Conservation (phyloP, 2,888 invertebrate genomes). For the Octonoba sinensis region DNA sequence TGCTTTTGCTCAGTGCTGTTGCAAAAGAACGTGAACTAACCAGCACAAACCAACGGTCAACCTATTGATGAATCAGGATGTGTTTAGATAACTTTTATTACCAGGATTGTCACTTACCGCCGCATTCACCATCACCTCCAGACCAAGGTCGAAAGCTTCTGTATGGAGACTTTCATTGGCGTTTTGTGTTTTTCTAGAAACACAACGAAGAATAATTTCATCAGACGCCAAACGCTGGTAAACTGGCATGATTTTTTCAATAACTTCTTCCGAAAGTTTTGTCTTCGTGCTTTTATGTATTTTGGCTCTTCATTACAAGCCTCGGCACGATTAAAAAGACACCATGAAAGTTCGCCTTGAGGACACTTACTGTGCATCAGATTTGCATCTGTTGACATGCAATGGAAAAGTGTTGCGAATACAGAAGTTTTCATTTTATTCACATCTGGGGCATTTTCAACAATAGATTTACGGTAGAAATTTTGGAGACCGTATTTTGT, state of each 20-base stretch:
- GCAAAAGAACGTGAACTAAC: no score
- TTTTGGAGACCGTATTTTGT: background rate
- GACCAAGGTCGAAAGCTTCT: background rate
- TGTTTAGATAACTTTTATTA: no score
- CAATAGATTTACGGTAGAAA: conserved; percentile 1
- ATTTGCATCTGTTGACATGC: conserved; percentile 7
- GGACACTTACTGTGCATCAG: conserved; percentile 13
- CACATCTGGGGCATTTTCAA: background rate
- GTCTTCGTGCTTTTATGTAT: conserved; percentile 2
- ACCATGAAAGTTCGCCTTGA: conserved; percentile 2
- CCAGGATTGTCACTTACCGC: no score
- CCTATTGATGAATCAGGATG: no score
- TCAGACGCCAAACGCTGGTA: conserved; percentile 3
- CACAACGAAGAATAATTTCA: conserved; percentile 3
- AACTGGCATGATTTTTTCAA: conserved; percentile 5
- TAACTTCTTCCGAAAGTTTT: background rate
- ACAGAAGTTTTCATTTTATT: conserved; percentile 1
- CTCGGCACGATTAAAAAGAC: conserved; percentile 5
- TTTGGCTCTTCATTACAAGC: background rate
- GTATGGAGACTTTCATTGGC: conserved; percentile 18
- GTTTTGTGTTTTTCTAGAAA: conserved; percentile 4
- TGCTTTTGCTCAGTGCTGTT: no score
- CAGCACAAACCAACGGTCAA: no score
- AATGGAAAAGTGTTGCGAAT: conserved; percentile 2
- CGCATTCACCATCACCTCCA: no score